phyloP scores from a whole-genome alignment of 2,113 vertebrate species.

The Misgurnus mizolepis region DNA sequence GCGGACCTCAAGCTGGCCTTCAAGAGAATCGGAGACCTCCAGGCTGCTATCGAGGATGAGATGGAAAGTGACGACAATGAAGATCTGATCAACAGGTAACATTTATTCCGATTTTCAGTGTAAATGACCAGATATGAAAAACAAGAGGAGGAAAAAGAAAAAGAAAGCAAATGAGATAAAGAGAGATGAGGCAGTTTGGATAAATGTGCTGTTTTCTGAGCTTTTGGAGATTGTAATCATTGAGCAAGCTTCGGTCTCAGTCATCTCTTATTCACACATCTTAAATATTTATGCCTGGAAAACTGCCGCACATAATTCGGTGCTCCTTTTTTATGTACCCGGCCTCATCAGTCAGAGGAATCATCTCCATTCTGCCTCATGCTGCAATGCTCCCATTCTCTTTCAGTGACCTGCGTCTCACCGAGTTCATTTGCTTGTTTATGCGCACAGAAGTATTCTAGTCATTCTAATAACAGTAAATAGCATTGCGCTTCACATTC shows the following conservation, averaged over 20 bases:
- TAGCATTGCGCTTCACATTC: constrained; percentile 13
- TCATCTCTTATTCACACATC: constrained; percentile 49
- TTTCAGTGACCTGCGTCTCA: constrained; percentile 26
- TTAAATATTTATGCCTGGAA: constrained; percentile 42
- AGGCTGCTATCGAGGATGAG: constrained; percentile 97
- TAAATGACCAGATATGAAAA: neutral
- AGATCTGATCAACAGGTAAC: constrained; percentile 95
- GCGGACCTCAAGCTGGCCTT: constrained; percentile 96
- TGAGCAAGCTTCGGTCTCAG: constrained; percentile 17
- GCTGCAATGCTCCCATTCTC: constrained; percentile 23
- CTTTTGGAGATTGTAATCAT: constrained; percentile 34
- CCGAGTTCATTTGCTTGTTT: constrained; percentile 36
- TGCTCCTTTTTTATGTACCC: constrained; percentile 33
- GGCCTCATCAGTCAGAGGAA: constrained; percentile 39
- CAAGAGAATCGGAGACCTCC: constrained; percentile 96
- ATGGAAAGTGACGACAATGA: constrained; percentile 99
- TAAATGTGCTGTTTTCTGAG: constrained; percentile 35
- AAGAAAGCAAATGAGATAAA: neutral
- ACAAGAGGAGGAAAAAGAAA: neutral
- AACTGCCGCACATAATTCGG: constrained; percentile 47
- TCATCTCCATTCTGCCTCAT: constrained; percentile 1
- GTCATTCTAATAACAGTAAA: constrained; percentile 42
- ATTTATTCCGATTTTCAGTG: neutral
- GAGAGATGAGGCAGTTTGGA: neutral
- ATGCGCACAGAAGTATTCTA: constrained; percentile 1